Base-by-base conservation (phyloP, 2,888 invertebrate species). In the Hemithea aestivaria region DNA sequence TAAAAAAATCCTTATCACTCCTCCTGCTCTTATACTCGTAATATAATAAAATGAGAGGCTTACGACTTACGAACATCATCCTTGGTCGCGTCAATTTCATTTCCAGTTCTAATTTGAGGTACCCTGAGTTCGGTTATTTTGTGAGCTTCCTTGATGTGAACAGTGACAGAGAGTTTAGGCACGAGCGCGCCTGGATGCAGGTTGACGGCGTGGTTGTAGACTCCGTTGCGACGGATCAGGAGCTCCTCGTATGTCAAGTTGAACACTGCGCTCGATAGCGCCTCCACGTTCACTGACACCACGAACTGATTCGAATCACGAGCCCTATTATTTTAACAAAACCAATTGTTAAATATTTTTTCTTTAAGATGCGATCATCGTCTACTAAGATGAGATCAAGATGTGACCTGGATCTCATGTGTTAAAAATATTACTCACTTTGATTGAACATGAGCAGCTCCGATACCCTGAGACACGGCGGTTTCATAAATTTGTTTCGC, bases 191-290 rank as follows among this genome's bases (percentile, higher is more conserved):
- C 91, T 0, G 93, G 92, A 62, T 91, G 90, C 32, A 93, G 76
- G 66, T 93, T 91, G 37, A 93, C 84, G 7, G 90, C 89, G 52
- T 91, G 89, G 59, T 93, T 91, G 75, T 94, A 94, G 7, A 89
- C 87, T 4, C 91, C 90, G 44, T 90, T 87, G 35, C 89, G 88
- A 2, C 93, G 84, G 10, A 87, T 73, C 29, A 94, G 69, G 24
- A 94, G 59, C 70, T 94, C 92, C 62, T 94, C 92, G 66, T 95
- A 95, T 0, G 90, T 92, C 48, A 93, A 70, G 58, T 91, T 91
- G 70, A 95, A 94, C 1, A 87, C 78, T 0, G 91, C 91, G 45
- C 89, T 89, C 8, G 88, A 88, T 36, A 85, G 73, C 0, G 91
- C 84, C 45, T 91, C 92, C 3, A 93, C 83, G 60, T 93, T 93